phyloP scores from a whole-genome alignment of 2,797 vertebrate species.

The Leptoclinus maculatus region DNA sequence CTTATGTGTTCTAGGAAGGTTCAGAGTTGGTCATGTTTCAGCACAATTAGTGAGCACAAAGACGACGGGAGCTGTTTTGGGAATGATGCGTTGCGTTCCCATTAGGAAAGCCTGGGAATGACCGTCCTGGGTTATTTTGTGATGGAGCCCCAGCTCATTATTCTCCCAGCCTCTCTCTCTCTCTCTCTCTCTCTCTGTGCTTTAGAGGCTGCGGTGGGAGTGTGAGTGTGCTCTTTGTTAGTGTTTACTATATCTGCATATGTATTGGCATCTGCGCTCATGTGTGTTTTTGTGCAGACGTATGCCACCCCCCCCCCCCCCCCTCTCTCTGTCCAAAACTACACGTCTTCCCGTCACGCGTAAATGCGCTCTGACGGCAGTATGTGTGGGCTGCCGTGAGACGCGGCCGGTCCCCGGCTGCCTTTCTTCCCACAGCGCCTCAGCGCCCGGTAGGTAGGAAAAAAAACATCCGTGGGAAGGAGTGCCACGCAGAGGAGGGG shows the following conservation, averaged over 20 bases:
- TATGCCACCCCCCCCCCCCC: slow-evolving; percentile 10
- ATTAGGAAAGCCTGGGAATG: slow-evolving; percentile 40
- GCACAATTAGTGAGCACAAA: slow-evolving; percentile 26
- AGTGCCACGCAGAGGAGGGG: slow-evolving; percentile 2
- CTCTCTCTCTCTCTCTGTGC: background rate
- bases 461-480: slow-evolving; percentile 49
- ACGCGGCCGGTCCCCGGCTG: slow-evolving; percentile 3
- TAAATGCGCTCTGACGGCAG: slow-evolving; percentile 63
- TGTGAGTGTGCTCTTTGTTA: slow-evolving; percentile 31
- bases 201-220: slow-evolving; percentile 11
- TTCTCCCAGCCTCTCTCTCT: slow-evolving; percentile 27
- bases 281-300: slow-evolving; percentile 35
- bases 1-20: slow-evolving; percentile 16
- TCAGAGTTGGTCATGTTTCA: slow-evolving; percentile 19
- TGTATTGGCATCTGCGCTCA: slow-evolving; percentile 35
- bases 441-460: slow-evolving; percentile 13
- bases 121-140: slow-evolving; percentile 37
- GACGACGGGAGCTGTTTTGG: slow-evolving; percentile 40
- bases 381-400: slow-evolving; percentile 61
- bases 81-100: slow-evolving; percentile 34
- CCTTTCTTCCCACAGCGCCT: slow-evolving; percentile 55
- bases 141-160: slow-evolving; percentile 36
- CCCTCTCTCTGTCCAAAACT: background rate
- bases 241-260: slow-evolving; percentile 51
- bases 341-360: slow-evolving; percentile 53